Base-by-base conservation (phyloP, 1,140 invertebrate species). In the Harpegnathos saltator region DNA sequence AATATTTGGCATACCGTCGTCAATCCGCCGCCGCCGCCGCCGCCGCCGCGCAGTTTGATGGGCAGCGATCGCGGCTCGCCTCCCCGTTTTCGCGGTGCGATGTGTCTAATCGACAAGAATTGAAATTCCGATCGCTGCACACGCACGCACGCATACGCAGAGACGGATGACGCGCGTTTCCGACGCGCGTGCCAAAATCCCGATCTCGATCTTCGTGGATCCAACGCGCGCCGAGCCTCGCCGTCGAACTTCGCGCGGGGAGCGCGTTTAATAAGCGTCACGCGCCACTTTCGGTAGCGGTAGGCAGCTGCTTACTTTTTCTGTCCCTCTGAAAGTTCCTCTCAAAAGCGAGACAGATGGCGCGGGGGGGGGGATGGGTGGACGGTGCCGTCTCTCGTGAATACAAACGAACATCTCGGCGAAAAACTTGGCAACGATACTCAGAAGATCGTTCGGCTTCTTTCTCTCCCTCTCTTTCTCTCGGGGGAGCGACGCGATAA, bases 401-500 rank as follows among this genome's bases (percentile, higher is more conserved):
- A 69, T 80, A 69, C 52, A 48, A 80, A 69, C n/a, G 65, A 80
- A 71, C 69, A 80, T 50, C 71, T 71, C 12, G 33, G n/a, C 33
- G n/a, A 19, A 38, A 80, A 80, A 80, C 75, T 80, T 71, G 65
- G 75, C 75, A 71, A 38, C 65, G 44, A 58, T 58, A 52, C 22
- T 80, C 58, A 80, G 71, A 78, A 56, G 75, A 80, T 58, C 52
- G 52, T 77, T 26, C 1, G 61, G 44, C 52, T 33, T 78, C 48
- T 68, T 38, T 19, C n/a, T 7, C 33, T 1, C 33, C 9, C 7
- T 44, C 7, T 44, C 11, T 9, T 9, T 11, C 38, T 44, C 38
- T 68, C 50, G 63, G 56, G 38, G 19, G 2, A 48, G 38, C 33
- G 48, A n/a, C 29, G 48, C 62, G 65, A 29, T 80, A 80, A 80